phyloP scores from a whole-genome alignment of 2,888 invertebrate genomes.

The Artemia sinica region DNA sequence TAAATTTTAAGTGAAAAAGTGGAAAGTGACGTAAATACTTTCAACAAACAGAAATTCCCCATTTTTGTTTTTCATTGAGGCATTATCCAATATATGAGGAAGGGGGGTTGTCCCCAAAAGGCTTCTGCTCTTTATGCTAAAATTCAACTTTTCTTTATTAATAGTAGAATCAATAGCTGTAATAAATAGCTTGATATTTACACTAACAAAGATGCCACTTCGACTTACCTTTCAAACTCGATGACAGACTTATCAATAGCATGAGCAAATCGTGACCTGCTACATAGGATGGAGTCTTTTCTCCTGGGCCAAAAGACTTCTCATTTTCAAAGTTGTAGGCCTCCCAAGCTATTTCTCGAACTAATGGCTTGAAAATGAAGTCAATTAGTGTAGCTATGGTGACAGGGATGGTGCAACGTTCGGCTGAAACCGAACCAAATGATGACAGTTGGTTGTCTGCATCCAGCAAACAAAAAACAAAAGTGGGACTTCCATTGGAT shows the following conservation, averaged over 20 bases:
- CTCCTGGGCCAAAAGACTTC: neutral
- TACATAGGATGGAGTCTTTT: neutral
- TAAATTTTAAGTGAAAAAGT: no score
- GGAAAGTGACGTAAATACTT: no score
- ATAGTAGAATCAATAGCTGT: neutral
- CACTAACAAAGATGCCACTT: no score
- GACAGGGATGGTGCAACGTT: neutral
- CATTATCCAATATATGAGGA: no score
- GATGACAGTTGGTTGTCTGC: neutral
- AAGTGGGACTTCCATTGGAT: no score
- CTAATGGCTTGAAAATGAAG: slow-evolving; percentile 6
- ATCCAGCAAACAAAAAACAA: no score
- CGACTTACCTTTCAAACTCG: neutral
- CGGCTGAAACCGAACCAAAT: neutral
- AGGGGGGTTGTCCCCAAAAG: no score
- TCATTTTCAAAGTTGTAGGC: neutral
- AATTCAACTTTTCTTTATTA: no score
- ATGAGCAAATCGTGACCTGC: neutral
- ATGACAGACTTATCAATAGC: neutral
- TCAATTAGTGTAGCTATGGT: neutral
- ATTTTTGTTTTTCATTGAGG: no score
- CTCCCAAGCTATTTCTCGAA: neutral
- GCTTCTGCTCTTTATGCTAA: no score
- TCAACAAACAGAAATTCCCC: no score
- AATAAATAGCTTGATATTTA: neutral